Base-by-base conservation (phyloP, 2,888 invertebrate genomes). In the Drosophila peninsularis region DNA sequence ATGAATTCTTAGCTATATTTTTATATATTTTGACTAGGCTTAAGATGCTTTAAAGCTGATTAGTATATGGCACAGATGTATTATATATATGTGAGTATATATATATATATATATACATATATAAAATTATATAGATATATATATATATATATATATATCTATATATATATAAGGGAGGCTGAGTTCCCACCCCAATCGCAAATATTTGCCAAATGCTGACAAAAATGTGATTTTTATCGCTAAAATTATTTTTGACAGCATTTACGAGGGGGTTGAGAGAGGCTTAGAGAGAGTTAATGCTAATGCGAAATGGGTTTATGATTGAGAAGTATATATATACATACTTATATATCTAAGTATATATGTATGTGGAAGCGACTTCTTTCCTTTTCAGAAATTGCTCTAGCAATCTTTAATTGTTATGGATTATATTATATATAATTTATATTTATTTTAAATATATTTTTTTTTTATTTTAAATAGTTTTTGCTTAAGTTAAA, bases 201-300 rank as follows among this genome's bases (percentile, higher is more conserved):
- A 34, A 50, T 34, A 36, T 34, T 50, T 55, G 30, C 34, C 30
- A 50, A 67, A 78, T 68, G 41, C 19, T 37, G 53, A 32, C 49
- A 55, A 79, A 75, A 61, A 62, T 63, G 17, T 5, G 68, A 71
- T 75, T 75, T 79, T 79, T 64, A 79, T 75, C 71, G 45, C 32
- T 5, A 61, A 76, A 75, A 44, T 41, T 24, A 24, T 24, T 24
- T 24, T 24, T 24, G 3, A 24, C 24, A 24, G 24, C 11, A 68
- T 58, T 58, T 60, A 21, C 19, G 62, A 34, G 49, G 49, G n/a
- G 36, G 14, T 24, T n/a, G 19, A 24, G 52, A 24, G 24, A 7
- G 34, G 13, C 19, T 36, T 36, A 24, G 11, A 36, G 24, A 6
- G 24, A 19, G 21, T 27, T 36, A 11, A 63, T 37, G 30, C 21